Base-by-base conservation (phyloP, 2,888 invertebrate genomes). In the Platycnemis pennipes region DNA sequence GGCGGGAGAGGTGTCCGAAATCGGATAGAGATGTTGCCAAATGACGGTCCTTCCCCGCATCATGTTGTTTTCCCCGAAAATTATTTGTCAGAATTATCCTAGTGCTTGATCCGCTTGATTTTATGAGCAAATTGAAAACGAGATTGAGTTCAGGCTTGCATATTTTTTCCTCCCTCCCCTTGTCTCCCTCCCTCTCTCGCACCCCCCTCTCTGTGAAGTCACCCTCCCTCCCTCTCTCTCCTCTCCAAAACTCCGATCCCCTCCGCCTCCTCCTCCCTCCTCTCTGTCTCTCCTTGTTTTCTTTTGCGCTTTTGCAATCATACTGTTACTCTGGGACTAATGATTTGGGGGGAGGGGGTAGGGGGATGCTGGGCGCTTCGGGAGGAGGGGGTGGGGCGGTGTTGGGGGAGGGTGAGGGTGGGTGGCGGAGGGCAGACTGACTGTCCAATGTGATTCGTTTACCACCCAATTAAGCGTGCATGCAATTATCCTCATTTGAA, bases 101-200 rank as follows among this genome's bases (percentile, higher is more conserved):
- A 91, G 91, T 69, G 44, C 91, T n/a, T 91, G 91, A 91, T 91
- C 91, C 63, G 91, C 91, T 91, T 91, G 91, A 91, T 91, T 91
- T 91, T 91, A 91, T 91, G 91, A 91, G 91, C 91, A 91, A 91
- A 91, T 91, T 91, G 91, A 91, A 91, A 91, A 91, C 91, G 91
- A 91, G 91, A 91, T 91, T 91, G 91, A 63, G 91, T 91, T 91
- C 63, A 69, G 91, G 91, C 63, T 69, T 56, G 63, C 37, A 44
- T 87, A 44, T 87, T 87, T 87, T 87, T 87, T 87, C 13, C 45
- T 26, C 26, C n/a, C 77, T 31, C n/a, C n/a, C n/a, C n/a, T n/a
- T n/a, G n/a, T 31, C 31, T n/a, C 46, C 7, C 44, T n/a, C 87
- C 2, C n/a, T 19, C 44, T 86, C 86, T 42, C 44, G 11, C 86